Evolutionary conservation across 2,888 invertebrate genomes (phyloP).

Genomic region (Malthinus seriepunctatus): DNA sequence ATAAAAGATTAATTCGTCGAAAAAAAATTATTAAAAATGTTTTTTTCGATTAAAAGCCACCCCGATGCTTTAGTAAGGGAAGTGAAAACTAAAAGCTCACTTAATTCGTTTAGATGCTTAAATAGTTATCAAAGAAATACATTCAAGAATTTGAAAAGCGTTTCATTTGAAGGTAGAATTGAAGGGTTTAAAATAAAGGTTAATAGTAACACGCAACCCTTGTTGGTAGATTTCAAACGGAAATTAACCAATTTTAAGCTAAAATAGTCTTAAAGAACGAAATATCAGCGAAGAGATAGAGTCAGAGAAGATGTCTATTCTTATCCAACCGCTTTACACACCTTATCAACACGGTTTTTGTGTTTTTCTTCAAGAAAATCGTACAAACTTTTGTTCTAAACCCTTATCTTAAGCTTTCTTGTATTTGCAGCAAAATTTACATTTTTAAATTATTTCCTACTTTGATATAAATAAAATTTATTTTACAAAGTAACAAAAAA

Average conservation of each 20-base stretch:
- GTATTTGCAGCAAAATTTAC: conserved; percentile 11
- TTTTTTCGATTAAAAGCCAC: no score
- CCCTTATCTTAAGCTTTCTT: conserved; percentile 16
- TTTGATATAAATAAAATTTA: no score
- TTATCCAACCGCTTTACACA: conserved; percentile 21
- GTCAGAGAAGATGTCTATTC: conserved; percentile 22
- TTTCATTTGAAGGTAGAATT: conserved; percentile 23
- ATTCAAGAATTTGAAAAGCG: conserved; percentile 15
- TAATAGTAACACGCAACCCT: conserved; percentile 31
- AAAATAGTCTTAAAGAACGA: conserved; percentile 25
- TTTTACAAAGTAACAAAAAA: no score
- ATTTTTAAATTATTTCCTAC: conserved; percentile 6
- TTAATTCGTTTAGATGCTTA: no score
- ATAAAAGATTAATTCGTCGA: no score
- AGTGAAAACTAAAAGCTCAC: no score
- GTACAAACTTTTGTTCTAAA: conserved; percentile 23
- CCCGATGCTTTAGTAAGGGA: no score
- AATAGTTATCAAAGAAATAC: background rate
- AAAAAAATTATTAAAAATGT: no score
- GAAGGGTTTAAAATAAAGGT: conserved; percentile 29
- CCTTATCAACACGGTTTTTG: conserved; percentile 21
- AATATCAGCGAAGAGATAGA: conserved; percentile 28
- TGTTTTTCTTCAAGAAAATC: conserved; percentile 26
- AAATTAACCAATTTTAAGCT: conserved; percentile 36
- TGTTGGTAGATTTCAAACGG: conserved; percentile 33